Evolutionary conservation across 2,797 vertebrate genomes (phyloP), one percentile per base, ranked within the genome.

Genomic region (Aeoliscus strigatus): DNA sequence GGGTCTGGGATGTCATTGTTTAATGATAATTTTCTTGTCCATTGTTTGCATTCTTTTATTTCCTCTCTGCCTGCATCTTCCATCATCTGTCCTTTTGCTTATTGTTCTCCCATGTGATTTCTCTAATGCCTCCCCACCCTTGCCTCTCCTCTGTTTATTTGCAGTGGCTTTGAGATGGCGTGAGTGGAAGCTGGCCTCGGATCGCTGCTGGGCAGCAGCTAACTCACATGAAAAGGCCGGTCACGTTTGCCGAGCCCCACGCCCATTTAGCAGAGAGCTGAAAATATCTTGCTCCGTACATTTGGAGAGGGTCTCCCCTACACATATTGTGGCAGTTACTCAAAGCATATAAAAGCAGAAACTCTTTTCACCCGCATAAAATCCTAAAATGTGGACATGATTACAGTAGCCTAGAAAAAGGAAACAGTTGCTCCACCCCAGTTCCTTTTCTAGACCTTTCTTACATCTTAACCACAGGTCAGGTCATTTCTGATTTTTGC

Each of bases 311-410:
- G 31, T 44, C n/a, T 72, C 61, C 5, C 29, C 55, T 66, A 52
- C 27, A 70, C 47, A 67, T 51, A 71, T 43, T 42, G 5, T 1
- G 34, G 37, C 32, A 42, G 27, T 68, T 16, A 57, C 32, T 42
- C 33, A 44, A 28, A 49, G 39, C 46, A 59, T 56, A 55, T 36
- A 53, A 37, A 34, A 8, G 28, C 16, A 31, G 24, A 55, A 47
- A 42, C 17, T 38, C 30, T 23, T 47, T 34, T 42, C 69, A 73
- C 60, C 67, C 66, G 66, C 55, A 38, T 47, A 69, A 77, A 67
- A 67, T 14, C 73, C 35, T 47, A 56, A 55, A 73, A 69, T 55
- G 27, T 60, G 58, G 50, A 61, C 27, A 23, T 47, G 32, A 60
- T 77, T 67, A 70, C 51, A 50, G 31, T 24, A 31, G 48, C 50